Evolutionary conservation across 2,113 vertebrate genomes (phyloP).

Genomic region (Callaeas wilsoni): DNA sequence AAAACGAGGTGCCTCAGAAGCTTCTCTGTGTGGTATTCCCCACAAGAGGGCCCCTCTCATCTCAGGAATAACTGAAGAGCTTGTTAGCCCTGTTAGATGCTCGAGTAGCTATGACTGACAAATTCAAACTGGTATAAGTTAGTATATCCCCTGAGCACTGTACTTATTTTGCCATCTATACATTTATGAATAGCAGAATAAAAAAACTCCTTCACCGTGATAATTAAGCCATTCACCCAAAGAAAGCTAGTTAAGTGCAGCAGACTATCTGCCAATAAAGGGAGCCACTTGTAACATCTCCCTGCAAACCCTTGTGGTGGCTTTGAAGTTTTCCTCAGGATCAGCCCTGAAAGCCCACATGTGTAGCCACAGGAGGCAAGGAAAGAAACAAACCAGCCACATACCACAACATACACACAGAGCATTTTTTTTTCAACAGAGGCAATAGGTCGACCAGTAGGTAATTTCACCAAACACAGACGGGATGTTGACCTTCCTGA

Average conservation of each 20-base stretch:
- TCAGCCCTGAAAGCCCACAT: neutral
- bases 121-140: neutral
- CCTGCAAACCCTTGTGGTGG: neutral
- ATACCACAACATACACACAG: neutral
- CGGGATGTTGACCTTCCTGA: neutral
- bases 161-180: neutral
- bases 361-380: neutral
- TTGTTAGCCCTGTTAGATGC: neutral
- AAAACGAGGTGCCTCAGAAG: neutral
- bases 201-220: neutral
- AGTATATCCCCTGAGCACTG: neutral
- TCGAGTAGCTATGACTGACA: neutral
- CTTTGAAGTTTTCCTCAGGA: neutral
- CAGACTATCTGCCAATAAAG: neutral
- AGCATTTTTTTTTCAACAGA: neutral
- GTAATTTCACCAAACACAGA: neutral
- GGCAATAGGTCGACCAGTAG: neutral
- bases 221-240: neutral
- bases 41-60: neutral
- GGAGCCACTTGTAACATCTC: neutral
- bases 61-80: neutral
- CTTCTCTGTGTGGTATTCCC: neutral
- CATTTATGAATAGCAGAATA: neutral
- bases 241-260: neutral
- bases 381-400: neutral